These are phyloP conservation scores for Myotis pilosus DNA, from an alignment of 2,797 vertebrate genomes.

Conservation along the genomic window DNA sequence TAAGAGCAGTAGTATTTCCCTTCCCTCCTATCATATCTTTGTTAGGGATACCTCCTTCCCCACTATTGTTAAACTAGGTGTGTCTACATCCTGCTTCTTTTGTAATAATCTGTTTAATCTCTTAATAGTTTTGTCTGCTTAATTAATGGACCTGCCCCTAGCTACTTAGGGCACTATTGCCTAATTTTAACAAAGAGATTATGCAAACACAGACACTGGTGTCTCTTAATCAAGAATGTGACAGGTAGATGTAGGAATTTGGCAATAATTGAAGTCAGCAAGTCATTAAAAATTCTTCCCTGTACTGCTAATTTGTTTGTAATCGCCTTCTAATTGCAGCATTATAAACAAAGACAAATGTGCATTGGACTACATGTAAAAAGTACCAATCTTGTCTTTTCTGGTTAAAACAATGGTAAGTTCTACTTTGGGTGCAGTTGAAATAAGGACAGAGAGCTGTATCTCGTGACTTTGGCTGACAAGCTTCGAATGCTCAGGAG, in stretches of 20 bases:
- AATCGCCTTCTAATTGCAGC: constrained; percentile 67
- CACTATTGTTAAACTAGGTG: constrained; percentile 61
- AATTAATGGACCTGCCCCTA: constrained; percentile 68
- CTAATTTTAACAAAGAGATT: constrained; percentile 72
- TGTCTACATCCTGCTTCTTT: constrained; percentile 70
- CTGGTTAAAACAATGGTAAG: constrained; percentile 40
- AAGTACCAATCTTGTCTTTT: constrained; percentile 15
- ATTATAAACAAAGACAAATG: constrained; percentile 49
- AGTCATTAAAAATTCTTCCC: constrained; percentile 64
- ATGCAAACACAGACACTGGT: constrained; percentile 67
- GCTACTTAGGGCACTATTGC: constrained; percentile 56
- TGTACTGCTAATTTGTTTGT: constrained; percentile 65
- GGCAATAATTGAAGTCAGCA: constrained; percentile 69
- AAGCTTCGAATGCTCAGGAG: neutral
- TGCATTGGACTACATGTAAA: constrained; percentile 37
- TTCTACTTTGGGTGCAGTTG: neutral
- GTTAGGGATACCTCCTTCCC: constrained; percentile 54
- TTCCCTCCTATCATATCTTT: constrained; percentile 75
- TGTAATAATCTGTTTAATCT: constrained; percentile 71
- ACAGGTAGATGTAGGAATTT: constrained; percentile 69
- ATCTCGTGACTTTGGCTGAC: neutral
- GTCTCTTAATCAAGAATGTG: constrained; percentile 75
- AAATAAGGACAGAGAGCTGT: constrained; percentile 8
- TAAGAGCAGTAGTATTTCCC: constrained; percentile 52
- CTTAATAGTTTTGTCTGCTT: constrained; percentile 73